phyloP scores from a whole-genome alignment of 2,888 invertebrate genomes.

The Trilocha varians region DNA sequence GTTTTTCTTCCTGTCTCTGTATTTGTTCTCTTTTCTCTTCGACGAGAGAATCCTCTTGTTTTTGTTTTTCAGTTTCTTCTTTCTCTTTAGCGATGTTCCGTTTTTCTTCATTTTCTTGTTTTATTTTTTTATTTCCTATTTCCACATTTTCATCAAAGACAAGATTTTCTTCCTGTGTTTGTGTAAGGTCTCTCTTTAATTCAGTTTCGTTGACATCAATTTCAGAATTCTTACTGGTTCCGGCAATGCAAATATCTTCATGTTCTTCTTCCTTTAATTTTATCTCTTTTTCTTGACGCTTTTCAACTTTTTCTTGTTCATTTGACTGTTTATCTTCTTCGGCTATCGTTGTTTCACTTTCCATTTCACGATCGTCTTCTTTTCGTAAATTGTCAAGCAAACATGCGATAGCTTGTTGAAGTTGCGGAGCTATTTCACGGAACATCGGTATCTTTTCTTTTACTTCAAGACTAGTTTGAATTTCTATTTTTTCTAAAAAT shows the following conservation, averaged over 20 bases:
- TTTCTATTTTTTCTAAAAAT: conserved; percentile 30
- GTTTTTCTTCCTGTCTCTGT: conserved; percentile 1
- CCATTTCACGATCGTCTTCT: background rate
- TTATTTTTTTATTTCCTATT: background rate
- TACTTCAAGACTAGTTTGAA: conserved; percentile 41
- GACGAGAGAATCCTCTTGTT: too few species aligned
- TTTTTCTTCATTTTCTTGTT: background rate
- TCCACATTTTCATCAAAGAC: background rate
- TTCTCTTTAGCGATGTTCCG: background rate
- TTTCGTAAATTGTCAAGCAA: background rate
- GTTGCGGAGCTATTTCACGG: conserved; percentile 30
- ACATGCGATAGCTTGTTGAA: conserved; percentile 4
- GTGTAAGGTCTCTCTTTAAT: too few species aligned
- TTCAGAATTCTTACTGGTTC: too few species aligned
- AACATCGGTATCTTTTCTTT: conserved; percentile 60
- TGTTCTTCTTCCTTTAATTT: background rate
- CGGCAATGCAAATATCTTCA: background rate
- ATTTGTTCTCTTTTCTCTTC: conserved; percentile 2
- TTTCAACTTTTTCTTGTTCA: background rate
- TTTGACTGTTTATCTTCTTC: background rate
- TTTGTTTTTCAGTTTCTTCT: background rate
- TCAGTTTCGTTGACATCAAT: too few species aligned
- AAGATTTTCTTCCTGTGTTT: too few species aligned
- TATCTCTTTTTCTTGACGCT: background rate
- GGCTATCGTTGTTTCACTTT: background rate